These are phyloP conservation scores for Dysidea cf. avara DNA, from an alignment of 37 sponge, comb jelly and placozoan species.

Conservation along the genomic window DNA sequence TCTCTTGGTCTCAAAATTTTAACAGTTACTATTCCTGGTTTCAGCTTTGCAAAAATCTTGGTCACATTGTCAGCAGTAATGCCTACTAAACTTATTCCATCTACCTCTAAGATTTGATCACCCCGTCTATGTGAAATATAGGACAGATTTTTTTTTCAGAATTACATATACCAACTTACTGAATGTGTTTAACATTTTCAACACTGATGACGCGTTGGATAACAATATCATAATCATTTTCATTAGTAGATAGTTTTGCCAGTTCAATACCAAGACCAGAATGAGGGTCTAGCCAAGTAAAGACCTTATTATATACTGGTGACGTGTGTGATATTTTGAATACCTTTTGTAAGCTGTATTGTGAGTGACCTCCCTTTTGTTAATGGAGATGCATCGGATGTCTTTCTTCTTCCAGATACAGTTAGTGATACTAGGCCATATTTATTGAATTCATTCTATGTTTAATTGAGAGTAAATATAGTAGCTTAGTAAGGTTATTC, in stretches of 20 bases:
- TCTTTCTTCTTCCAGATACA: too few species aligned
- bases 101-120: constrained; percentile 64
- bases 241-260: constrained; percentile 24
- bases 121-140: constrained; percentile 25
- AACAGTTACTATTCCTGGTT: constrained; percentile 18
- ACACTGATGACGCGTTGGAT: constrained; percentile 51
- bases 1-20: constrained; percentile 29
- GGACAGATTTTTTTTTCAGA: too few species aligned
- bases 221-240: constrained; percentile 29
- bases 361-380: too few species aligned
- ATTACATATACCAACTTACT: constrained; percentile 18
- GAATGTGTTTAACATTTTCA: constrained; percentile 2
- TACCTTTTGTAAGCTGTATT: too few species aligned
- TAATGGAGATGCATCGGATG: too few species aligned
- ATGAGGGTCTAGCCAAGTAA: constrained; percentile 10
- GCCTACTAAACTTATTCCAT: constrained; percentile 38
- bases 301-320: neutral
- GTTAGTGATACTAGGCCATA: too few species aligned
- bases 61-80: constrained; percentile 27
- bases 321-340: neutral
- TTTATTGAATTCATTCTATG: too few species aligned
- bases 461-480: too few species aligned
- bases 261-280: constrained; percentile 52
- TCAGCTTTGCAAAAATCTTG: constrained; percentile 22
- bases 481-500: too few species aligned